Percentiles rank a stretch among this genome's conserved stretches.
Evolutionary conservation across 2,113 vertebrate genomes (phyloP).

Genomic region (Daboia siamensis): DNA sequence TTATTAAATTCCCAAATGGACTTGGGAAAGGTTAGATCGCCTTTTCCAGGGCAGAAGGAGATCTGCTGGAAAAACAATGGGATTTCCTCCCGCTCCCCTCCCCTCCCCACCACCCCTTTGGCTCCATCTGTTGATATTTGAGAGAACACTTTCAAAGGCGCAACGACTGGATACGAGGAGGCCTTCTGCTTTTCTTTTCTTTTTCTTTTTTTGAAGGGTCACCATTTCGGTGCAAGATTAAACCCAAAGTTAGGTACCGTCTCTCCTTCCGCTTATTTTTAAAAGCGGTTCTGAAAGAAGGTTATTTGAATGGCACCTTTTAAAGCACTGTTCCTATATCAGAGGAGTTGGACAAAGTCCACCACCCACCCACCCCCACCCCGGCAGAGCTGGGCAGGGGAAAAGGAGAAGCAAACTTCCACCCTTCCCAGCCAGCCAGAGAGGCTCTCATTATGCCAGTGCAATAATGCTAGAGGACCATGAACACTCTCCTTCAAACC

Average conservation of each 20-base stretch:
- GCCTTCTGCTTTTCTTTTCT: background rate
- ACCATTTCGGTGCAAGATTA: background rate
- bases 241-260: background rate
- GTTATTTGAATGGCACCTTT: background rate
- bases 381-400: background rate
- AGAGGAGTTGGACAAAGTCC: background rate
- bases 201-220: background rate
- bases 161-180: background rate
- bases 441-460: background rate
- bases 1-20: slow-evolving; percentile 56
- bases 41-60: slow-evolving; percentile 57
- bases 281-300: background rate
- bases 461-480: background rate
- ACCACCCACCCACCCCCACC: too few species aligned
- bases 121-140: background rate
- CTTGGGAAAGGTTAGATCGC: slow-evolving; percentile 39
- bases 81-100: slow-evolving; percentile 42
- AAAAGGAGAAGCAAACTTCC: background rate
- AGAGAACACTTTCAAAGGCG: background rate
- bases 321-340: background rate
- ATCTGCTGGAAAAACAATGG: slow-evolving; percentile 49
- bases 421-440: background rate
- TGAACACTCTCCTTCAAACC: background rate
- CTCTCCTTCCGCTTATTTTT: background rate
- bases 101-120: background rate